phyloP scores from a whole-genome alignment of 2,888 invertebrate genomes.

The Drosophila paucipuncta region DNA sequence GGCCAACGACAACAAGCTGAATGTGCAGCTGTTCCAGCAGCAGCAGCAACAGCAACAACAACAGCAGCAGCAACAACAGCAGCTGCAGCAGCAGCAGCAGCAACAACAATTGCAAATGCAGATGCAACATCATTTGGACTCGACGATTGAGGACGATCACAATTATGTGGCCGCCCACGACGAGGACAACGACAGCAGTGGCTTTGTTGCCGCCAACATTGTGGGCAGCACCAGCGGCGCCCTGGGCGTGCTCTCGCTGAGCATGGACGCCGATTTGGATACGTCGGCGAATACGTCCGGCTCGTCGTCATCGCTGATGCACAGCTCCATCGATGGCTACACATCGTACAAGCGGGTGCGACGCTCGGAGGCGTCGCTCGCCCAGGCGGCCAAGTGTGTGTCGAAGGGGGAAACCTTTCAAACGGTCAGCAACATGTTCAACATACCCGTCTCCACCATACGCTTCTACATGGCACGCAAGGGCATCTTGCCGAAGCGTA shows the following conservation, averaged over 20 bases:
- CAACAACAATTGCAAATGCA: conserved; percentile 40
- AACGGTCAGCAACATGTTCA: conserved; percentile 94
- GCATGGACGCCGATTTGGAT: conserved; percentile 78
- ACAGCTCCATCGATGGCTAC: conserved; percentile 68
- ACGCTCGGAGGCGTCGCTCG: conserved; percentile 91
- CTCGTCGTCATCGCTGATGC: conserved; percentile 48
- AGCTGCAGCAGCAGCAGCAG: conserved; percentile 36
- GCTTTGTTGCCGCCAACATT: conserved; percentile 44
- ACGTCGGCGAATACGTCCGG: conserved; percentile 69
- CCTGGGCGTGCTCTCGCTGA: conserved; percentile 52
- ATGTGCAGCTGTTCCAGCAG: conserved; percentile 37
- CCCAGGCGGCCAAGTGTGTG: conserved; percentile 94
- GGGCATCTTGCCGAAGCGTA: conserved; percentile 92
- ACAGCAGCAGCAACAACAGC: conserved; percentile 24
- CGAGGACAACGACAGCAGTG: conserved; percentile 80
- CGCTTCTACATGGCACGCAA: conserved; percentile 95
- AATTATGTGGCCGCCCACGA: conserved; percentile 83
- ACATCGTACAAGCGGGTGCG: conserved; percentile 87
- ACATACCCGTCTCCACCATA: conserved; percentile 94
- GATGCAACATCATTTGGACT: conserved; percentile 66
- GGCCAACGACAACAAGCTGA: conserved; percentile 40
- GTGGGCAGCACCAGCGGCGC: conserved; percentile 15
- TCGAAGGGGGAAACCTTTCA: conserved; percentile 95
- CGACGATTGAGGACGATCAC: conserved; percentile 81
- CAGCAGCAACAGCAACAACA: conserved; percentile 21